These are phyloP conservation scores for Zosterops borbonicus DNA, from an alignment of 2,113 vertebrate species.

Conservation along the genomic window DNA sequence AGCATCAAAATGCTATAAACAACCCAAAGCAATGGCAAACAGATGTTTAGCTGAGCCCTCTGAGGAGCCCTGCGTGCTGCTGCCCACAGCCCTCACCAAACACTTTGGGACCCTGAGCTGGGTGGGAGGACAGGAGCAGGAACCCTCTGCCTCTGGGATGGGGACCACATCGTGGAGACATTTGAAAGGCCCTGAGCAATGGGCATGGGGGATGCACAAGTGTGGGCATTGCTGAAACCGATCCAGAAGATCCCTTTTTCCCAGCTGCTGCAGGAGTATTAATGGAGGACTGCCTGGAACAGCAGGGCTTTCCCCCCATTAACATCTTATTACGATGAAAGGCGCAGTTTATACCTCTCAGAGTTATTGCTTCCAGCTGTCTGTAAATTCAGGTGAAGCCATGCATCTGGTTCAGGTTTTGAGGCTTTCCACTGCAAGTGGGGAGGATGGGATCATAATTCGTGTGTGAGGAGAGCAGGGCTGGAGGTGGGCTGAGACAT, in stretches of 20 bases:
- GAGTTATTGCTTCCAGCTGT: slow-evolving; percentile 51
- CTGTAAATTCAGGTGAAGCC: slow-evolving; percentile 36
- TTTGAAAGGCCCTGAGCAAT: fast-evolving
- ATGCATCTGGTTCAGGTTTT: slow-evolving; percentile 39
- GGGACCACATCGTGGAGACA: fast-evolving
- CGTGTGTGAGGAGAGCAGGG: background rate
- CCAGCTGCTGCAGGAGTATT: background rate
- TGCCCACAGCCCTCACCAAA: background rate
- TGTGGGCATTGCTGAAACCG: fast-evolving
- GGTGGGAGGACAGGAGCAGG: fast-evolving
- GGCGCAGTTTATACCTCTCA: background rate
- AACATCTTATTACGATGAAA: slow-evolving; percentile 52
- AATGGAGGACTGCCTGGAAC: background rate
- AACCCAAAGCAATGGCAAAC: background rate
- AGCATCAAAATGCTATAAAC: background rate
- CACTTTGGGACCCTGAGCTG: background rate
- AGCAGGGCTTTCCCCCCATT: slow-evolving; percentile 1
- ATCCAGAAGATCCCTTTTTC: background rate
- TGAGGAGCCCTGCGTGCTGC: fast-evolving
- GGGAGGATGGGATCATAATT: background rate
- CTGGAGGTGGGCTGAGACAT: background rate
- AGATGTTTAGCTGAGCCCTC: background rate
- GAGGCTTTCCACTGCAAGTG: background rate
- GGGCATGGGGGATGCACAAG: fast-evolving
- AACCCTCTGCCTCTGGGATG: background rate